Evolutionary conservation across 2,888 invertebrate species (phyloP), one percentile per base, ranked within the genome.

Genomic region (Morpho helenor): DNA sequence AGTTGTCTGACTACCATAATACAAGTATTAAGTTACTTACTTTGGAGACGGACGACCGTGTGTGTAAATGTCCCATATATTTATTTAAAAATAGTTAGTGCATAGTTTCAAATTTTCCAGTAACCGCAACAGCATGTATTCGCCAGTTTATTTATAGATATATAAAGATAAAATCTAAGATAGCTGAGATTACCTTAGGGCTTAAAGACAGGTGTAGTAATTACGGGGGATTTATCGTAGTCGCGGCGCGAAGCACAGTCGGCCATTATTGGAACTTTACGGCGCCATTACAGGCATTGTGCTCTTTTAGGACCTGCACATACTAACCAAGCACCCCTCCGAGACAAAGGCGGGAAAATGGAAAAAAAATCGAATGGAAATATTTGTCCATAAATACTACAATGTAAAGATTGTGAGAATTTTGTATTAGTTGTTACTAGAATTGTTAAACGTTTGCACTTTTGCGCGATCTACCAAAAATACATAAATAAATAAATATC

Each of bases 141-240:
- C 47, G 31, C 22, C 23, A 39, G 23, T n/a, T 10, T 7, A 23
- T 51, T n/a, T 51, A 43, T n/a, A 52, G 52, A 45, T 45, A 39
- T 31, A 46, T 22, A 22, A 8, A 10, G 52, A 53, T 53, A 53
- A 53, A 47, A 46, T 23, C 53, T 40, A 16, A 16, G 46, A 52
- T 45, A 48, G 57, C 48, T 51, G 47, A 48, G 48, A 46, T 41
- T 51, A 43, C 52, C 47, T 47, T 31, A 51, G 52, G 47, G 47
- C 57, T 48, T 47, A 49, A 41, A 46, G 42, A 57, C 57, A 51
- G 47, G 57, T 57, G 52, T 48, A 57, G 52, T 51, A 52, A 52
- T 48, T 43, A 51, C 23, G 44, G n/a, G 31, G 56, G 57, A 57
- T 57, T 57, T 57, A 57, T 57, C 9, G 57, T 8, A 4, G 48